These are phyloP conservation scores for Calypte anna DNA, from an alignment of 2,113 vertebrate genomes.

Conservation along the genomic window DNA sequence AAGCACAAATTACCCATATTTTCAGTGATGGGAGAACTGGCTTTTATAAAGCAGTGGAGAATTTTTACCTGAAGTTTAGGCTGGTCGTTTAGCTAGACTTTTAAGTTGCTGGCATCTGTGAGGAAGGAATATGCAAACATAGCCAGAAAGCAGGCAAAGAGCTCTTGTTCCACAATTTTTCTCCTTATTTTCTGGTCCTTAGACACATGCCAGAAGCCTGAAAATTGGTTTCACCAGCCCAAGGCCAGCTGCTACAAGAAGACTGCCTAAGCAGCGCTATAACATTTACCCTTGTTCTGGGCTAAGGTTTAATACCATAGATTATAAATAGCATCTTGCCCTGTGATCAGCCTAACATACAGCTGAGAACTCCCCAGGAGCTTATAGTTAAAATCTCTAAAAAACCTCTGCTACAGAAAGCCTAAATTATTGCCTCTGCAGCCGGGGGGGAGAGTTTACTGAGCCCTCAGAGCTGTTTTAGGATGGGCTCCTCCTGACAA, in stretches of 20 bases:
- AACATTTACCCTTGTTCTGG: not conserved
- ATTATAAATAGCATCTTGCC: slow-evolving; percentile 1
- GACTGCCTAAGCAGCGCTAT: not conserved
- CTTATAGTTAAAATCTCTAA: not conserved
- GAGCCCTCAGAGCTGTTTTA: not conserved
- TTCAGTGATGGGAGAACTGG: not conserved
- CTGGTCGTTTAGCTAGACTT: not conserved
- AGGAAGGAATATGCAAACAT: not conserved
- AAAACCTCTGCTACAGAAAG: not conserved
- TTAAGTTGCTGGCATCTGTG: too few relatives aligned
- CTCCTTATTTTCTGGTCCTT: not conserved
- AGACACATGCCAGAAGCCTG: not conserved
- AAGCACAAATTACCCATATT: not conserved
- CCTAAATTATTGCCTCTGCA: not conserved
- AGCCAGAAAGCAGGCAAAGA: not conserved
- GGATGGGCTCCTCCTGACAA: not conserved
- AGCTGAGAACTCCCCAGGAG: not conserved
- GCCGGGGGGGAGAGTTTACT: not conserved
- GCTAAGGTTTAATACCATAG: not conserved
- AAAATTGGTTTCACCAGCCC: not conserved
- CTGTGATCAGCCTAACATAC: not conserved
- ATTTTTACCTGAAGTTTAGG: not conserved
- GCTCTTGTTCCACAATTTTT: not conserved
- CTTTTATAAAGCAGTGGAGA: not conserved
- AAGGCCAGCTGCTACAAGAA: not conserved